Evolutionary conservation across 2,113 vertebrate genomes (phyloP).

Genomic region (Centropus unirufus): DNA sequence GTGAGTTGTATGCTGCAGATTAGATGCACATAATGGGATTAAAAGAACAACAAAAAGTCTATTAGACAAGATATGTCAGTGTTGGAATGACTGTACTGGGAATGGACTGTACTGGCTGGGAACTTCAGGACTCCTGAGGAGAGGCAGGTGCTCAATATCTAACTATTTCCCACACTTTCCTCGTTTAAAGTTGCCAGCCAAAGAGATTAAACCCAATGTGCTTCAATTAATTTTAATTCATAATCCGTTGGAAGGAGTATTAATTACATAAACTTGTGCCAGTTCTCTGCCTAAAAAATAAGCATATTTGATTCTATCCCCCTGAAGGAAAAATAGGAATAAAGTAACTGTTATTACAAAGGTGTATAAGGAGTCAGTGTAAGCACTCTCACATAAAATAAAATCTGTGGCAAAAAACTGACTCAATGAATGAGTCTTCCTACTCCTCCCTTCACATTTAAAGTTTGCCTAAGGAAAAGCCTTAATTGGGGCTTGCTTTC

Average conservation of each 20-base stretch:
- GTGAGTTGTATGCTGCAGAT: not conserved
- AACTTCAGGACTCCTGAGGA: not conserved
- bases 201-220: slow-evolving; percentile 2
- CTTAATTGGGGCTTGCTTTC: not conserved
- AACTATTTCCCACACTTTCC: not conserved
- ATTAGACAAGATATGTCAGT: not conserved
- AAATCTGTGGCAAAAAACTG: slow-evolving; percentile 21
- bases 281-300: slow-evolving; percentile 25
- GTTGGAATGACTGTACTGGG: not conserved
- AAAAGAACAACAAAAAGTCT: not conserved
- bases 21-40: not conserved
- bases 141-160: slow-evolving; percentile 8
- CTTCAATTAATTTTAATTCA: slow-evolving; percentile 37
- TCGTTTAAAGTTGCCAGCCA: slow-evolving; percentile 37
- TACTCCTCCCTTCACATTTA: not conserved
- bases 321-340: slow-evolving; percentile 16
- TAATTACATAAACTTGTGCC: slow-evolving; percentile 11
- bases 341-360: not conserved
- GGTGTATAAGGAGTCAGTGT: not conserved
- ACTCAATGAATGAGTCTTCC: slow-evolving; percentile 33
- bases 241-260: not conserved
- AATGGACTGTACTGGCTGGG: not conserved
- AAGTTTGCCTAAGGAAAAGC: slow-evolving; percentile 46
- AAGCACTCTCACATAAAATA: not conserved
- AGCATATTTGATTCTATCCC: not conserved